Evolutionary conservation across 2,888 invertebrate genomes (phyloP).

Genomic region (Pseudolycoriella hygida): DNA sequence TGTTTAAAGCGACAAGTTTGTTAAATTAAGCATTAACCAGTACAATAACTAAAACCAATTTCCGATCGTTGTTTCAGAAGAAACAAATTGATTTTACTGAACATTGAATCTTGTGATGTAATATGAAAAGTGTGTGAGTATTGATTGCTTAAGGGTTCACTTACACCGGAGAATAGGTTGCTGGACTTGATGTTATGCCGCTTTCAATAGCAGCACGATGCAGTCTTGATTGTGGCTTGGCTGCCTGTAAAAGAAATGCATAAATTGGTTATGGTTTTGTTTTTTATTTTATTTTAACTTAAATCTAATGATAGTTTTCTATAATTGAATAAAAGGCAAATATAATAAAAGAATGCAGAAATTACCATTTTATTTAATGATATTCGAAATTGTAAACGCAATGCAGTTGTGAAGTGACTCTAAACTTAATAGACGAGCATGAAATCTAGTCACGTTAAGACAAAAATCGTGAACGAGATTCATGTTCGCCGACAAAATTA

Average conservation of each 20-base stretch:
- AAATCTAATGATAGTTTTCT: too few species aligned
- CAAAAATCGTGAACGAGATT: slow-evolving; percentile 31
- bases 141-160: slow-evolving; percentile 12
- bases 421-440: slow-evolving; percentile 32
- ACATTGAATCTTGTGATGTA: slow-evolving; percentile 4
- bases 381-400: too few species aligned
- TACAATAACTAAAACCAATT: too few species aligned
- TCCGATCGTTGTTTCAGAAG: too few species aligned
- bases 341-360: too few species aligned
- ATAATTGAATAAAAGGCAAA: too few species aligned
- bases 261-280: too few species aligned
- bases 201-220: slow-evolving; percentile 16
- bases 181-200: slow-evolving; percentile 22
- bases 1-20: too few species aligned
- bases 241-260: slow-evolving; percentile 15
- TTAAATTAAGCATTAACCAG: too few species aligned
- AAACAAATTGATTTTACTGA: neutral
- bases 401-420: too few species aligned
- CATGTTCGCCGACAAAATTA: slow-evolving; percentile 32
- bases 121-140: neutral
- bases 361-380: too few species aligned
- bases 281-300: too few species aligned
- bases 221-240: slow-evolving; percentile 19
- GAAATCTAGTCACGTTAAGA: slow-evolving; percentile 33
- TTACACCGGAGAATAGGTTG: slow-evolving; percentile 26